Base-by-base conservation (phyloP, 2,888 invertebrate genomes). In the Ditula angustiorana region DNA sequence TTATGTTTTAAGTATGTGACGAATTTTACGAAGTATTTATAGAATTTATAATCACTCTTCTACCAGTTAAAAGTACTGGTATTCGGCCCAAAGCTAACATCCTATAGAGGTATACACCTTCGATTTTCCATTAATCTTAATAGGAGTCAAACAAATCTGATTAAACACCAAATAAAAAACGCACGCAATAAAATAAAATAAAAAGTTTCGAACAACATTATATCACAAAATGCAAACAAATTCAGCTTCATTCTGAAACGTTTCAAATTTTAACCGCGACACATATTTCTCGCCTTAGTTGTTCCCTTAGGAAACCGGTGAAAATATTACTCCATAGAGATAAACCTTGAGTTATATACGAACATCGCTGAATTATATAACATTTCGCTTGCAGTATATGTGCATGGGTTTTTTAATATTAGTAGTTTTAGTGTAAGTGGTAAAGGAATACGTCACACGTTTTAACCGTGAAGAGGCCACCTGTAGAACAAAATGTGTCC, bases 281-380 rank as follows among this genome's bases (percentile, higher is more conserved):
- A 52, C 60, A 60, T 52, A 60, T 60, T 52, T 52, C 52, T 52
- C 52, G 44, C 21, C 44, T 44, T 60, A 60, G 60, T 60, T 52
- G 60, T 44, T 52, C 44, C 60, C 60, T 30, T 5, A 11, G 60
- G 60, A 60, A 52, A 11, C 50, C 44, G 16, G 41, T 23, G 24
- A 16, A 52, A 60, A 60, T 60, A 60, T 60, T 60, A 52, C 60
- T 60, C 60, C 60, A 44, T 33, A 16, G 60, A 60, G 41, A 60
- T 60, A 60, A 44, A 52, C 60, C 30, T 52, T 52, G 41, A 41
- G 52, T 52, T 52, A 52, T 41, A 60, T 52, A 49, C 59, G 59
- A 50, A 59, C 35, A 21, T 28, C 35, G 52, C n/a, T 5, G 52
- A 16, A 19, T 21, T 50, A 21, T 28, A 10, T 53, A 53, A n/a